Conservation (phyloP, 1,140 invertebrate species). For the Oncopodura yosiiana region DNA sequence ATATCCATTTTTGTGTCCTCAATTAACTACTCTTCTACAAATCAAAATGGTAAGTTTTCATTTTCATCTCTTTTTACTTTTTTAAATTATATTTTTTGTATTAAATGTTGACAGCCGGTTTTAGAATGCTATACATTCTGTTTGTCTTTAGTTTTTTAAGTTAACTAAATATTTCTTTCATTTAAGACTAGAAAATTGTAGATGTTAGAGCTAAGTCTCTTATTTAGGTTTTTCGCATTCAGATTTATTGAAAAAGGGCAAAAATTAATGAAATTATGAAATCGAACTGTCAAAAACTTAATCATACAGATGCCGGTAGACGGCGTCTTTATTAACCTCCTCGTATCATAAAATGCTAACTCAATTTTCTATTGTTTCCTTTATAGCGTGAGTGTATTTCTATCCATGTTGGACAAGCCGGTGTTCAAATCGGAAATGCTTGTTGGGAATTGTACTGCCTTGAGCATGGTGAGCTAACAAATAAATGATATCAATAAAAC, state of each 20-base stretch:
- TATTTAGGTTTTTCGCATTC: neutral
- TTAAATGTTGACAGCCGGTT: too few species aligned
- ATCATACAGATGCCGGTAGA: neutral
- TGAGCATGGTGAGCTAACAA: too few species aligned
- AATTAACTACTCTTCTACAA: too few species aligned
- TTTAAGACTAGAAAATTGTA: too few species aligned
- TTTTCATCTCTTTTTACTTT: too few species aligned
- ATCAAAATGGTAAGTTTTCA: too few species aligned
- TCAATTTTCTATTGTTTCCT: conserved; percentile 25
- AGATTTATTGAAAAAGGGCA: neutral
- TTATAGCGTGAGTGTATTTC: conserved; percentile 53
- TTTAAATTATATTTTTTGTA: too few species aligned
- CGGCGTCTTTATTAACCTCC: neutral
- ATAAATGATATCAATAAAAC: too few species aligned
- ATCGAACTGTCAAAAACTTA: neutral
- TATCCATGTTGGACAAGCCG: conserved; percentile 63
- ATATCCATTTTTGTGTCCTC: too few species aligned
- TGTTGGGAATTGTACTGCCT: conserved; percentile 63
- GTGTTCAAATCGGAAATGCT: conserved; percentile 63
- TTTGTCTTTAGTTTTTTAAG: too few species aligned
- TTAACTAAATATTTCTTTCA: too few species aligned
- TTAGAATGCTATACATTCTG: too few species aligned
- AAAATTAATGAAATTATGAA: neutral
- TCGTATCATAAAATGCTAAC: neutral
- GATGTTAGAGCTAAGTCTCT: neutral